These are phyloP conservation scores for Cryptophagus acutangulus DNA, from an alignment of 2,888 invertebrate species.

Conservation along the genomic window DNA sequence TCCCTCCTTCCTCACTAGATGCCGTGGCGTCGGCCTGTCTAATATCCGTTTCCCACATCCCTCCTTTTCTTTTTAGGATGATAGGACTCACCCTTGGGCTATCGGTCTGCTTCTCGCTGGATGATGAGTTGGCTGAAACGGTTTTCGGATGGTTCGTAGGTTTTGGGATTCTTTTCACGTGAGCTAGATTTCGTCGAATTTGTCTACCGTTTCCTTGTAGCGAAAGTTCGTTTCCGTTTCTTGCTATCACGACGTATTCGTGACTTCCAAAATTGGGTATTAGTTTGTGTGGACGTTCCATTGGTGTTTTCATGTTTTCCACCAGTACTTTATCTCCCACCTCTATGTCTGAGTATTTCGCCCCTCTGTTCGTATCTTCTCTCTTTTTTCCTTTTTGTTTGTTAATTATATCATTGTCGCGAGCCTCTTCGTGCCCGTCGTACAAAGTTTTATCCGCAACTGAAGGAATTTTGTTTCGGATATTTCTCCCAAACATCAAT, in stretches of 20 bases:
- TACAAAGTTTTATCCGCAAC: slow-evolving; percentile 10
- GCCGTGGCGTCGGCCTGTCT: too few relatives aligned
- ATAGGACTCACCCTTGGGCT: too few relatives aligned
- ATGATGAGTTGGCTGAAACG: too few relatives aligned
- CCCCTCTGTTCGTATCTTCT: slow-evolving; percentile 18
- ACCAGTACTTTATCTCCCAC: not conserved
- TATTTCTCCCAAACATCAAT: slow-evolving; percentile 22
- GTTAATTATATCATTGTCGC: slow-evolving; percentile 19
- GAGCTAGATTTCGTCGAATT: too few relatives aligned
- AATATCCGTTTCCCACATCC: too few relatives aligned
- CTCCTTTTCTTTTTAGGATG: too few relatives aligned
- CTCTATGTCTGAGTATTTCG: slow-evolving; percentile 11
- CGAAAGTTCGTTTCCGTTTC: not conserved
- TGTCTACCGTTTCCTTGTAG: too few relatives aligned
- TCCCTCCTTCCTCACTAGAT: too few relatives aligned
- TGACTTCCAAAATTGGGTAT: not conserved
- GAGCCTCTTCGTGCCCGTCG: slow-evolving; percentile 24
- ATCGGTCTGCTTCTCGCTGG: too few relatives aligned
- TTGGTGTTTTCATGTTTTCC: not conserved
- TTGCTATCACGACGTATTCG: not conserved
- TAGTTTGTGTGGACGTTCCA: not conserved
- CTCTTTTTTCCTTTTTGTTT: slow-evolving; percentile 26
- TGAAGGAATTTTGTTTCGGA: slow-evolving; percentile 23
- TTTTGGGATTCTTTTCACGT: too few relatives aligned
- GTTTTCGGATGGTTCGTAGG: too few relatives aligned